Evolutionary conservation across 2,797 vertebrate genomes (phyloP), one percentile per base, ranked within the genome.

Genomic region (Notolepis coatsorum): DNA sequence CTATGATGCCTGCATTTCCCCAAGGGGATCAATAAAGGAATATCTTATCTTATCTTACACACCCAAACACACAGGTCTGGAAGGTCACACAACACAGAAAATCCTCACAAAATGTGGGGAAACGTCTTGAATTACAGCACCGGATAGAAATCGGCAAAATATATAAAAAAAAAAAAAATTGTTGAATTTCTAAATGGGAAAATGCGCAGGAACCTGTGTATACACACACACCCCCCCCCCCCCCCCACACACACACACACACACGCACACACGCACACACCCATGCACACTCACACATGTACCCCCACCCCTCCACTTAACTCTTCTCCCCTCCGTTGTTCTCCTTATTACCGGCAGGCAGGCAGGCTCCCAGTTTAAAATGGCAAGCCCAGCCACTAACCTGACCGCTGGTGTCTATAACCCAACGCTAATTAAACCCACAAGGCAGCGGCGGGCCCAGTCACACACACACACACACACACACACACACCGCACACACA

Each of bases 341-440:
- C 57, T 61, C 67, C 74, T 81, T 86, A 84, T 85, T 88, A 83
- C 74, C 61, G 73, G 78, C 78, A 81, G 73, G 56, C 71, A 85
- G 73, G 80, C 81, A 68, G 80, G 30, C 74, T 81, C 77, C 56
- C 72, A 71, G 84, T 86, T 84, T n/a, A 58, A 84, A 88, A 81
- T 77, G 79, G 84, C 79, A 75, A 85, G 74, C 72, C 73, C 73
- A 60, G 82, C 65, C 63, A 37, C 82, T 87, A 89, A 90, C 88
- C 81, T 84, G 79, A 85, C 73, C 68, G 47, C 28, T 43, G 65
- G 75, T 71, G 77, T 81, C 85, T 81, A 64, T 84, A 88, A 88
- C 77, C 67, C 51, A 7, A 72, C 62, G 73, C 86, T 89, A 87
- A 91, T 91, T 90, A 91, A 88, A 93, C 87, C 89, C 86, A 89